Conservation (phyloP, 1,140 invertebrate species). For the Cydia fagiglandana region DNA sequence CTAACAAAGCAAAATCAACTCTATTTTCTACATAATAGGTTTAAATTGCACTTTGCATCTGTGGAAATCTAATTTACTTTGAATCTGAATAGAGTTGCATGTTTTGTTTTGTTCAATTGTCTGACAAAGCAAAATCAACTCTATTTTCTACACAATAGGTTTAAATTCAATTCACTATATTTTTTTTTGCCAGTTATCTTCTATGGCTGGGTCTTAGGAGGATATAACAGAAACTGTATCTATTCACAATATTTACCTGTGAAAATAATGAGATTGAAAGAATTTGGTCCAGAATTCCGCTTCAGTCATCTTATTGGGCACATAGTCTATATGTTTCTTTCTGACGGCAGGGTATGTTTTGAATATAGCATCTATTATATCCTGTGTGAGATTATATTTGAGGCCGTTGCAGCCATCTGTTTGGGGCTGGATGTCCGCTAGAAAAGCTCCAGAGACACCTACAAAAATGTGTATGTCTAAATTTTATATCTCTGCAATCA, state of each 20-base stretch:
- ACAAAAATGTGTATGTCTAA: slow-evolving; percentile 36
- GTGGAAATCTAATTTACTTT: no score
- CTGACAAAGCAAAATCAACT: no score
- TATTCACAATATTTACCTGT: slow-evolving; percentile 81
- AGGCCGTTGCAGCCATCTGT: slow-evolving; percentile 98
- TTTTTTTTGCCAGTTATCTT: no score
- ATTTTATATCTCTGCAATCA: neutral
- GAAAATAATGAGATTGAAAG: slow-evolving; percentile 99
- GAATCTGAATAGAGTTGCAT: no score
- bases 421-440: slow-evolving; percentile 97
- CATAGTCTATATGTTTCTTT: slow-evolving; percentile 97
- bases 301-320: slow-evolving; percentile 97
- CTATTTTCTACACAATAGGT: no score
- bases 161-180: no score
- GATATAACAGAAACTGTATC: neutral
- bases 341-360: slow-evolving; percentile 99
- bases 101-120: no score
- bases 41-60: no score
- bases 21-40: no score
- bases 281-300: slow-evolving; percentile 99
- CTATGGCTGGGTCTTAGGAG: no score
- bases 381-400: slow-evolving; percentile 97
- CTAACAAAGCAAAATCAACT: no score
- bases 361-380: slow-evolving; percentile 99
- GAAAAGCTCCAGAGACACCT: slow-evolving; percentile 92